Base-by-base conservation (phyloP, 2,113 vertebrate species). In the Sitta europaea region DNA sequence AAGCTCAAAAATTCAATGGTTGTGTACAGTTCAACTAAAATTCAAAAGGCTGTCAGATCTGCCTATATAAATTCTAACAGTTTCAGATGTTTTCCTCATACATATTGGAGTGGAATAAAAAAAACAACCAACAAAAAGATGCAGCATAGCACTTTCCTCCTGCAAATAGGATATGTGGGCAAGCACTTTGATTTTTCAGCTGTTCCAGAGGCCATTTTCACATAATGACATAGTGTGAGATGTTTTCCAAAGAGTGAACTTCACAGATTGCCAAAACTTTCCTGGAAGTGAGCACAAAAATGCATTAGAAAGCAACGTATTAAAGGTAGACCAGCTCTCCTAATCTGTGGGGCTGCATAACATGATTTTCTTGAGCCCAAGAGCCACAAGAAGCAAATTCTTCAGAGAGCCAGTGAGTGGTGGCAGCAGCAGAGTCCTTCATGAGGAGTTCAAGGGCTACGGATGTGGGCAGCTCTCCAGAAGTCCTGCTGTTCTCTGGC, bases 231-330 rank as follows among this genome's bases (percentile, higher is more conserved):
- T 15, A 54, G 15, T 28, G 50, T 67, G 71, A 82, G 66, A 57
- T 74, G 53, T 90, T 90, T 93, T 88, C 71, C 63, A 62, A 88
- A 92, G 78, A 82, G 10, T 24, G 24, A 70, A 38, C 61, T 80
- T 70, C 57, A 45, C 45, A 45, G 62, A 61, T 77, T 96, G 85
- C 86, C 74, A 82, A 81, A 94, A 55, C 38, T 70, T 95, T 92
- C 87, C 72, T 94, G 92, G 79, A 90, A 95, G n/a, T 74, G 75
- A 86, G 71, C 55, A n/a, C 35, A 79, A 79, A 63, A 89, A 90
- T 33, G 31, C 24, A 36, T 72, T 82, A 61, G 62, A 89, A 94
- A 91, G 70, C 38, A 61, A 42, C 20, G 5, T 36, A n/a, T 29
- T 68, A 73, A 76, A 90, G 38, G 33, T 20, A 58, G 10, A 36